Base-by-base conservation (phyloP, 2,113 vertebrate species). In the Murina feae region DNA sequence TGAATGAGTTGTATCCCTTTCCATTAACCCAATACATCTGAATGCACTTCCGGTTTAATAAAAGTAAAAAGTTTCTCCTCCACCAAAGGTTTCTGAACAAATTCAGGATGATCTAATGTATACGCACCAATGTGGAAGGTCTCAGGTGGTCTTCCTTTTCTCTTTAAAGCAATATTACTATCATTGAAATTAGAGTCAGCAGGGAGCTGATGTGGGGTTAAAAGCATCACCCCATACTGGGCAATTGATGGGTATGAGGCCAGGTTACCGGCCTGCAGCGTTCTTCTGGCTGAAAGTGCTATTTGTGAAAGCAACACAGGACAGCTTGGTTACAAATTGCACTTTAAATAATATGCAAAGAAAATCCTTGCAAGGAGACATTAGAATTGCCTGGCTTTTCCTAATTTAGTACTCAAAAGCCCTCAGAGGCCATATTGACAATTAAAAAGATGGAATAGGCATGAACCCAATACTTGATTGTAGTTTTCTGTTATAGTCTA, bases 221-320 rank as follows among this genome's bases (percentile, higher is more conserved):
- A 96, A 96, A 87, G 53, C 75, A 69, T 86, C 84, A 88, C 30
- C 35, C 25, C 63, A 35, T 44, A 53, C 47, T n/a, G 42, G 39
- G 60, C 89, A 82, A 85, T 95, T 69, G 58, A 12, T 78, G 47
- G 37, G 53, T 51, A 51, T 68, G 81, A 66, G 79, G 65, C 91
- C 89, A 85, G 82, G 49, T 81, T 88, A 81, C 3, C 6, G 44
- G 23, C 21, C 49, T 79, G 32, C 68, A 75, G n/a, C 55, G 2
- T 47, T 92, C 63, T 23, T 6, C 39, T 88, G 32, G 16, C 55
- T 74, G 47, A 80, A 95, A 94, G 39, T 58, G 37, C n/a, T 89
- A 1, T 25, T 44, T 20, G 1, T 72, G 37, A 96, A 68, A 86
- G 58, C 93, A 95, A 69, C 58, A 58, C 10, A 78, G 25, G 47